Conservation (phyloP, 1,140 invertebrate genomes). For the Tenebrio molitor region DNA sequence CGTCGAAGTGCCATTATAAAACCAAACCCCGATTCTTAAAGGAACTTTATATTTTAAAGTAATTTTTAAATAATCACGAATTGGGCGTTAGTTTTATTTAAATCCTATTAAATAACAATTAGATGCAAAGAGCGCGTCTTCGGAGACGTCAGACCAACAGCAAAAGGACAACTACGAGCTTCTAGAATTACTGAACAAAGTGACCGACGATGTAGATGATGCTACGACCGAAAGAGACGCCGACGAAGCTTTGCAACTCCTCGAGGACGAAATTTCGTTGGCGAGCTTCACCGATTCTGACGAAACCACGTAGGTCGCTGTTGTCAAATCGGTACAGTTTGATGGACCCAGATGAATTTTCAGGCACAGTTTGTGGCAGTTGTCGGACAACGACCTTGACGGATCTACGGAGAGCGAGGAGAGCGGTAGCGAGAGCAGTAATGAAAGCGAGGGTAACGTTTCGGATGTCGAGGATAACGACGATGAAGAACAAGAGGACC, state of each 20-base stretch:
- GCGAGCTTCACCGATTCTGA: not conserved
- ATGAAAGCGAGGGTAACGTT: too few species aligned
- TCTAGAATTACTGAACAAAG: constrained; percentile 16
- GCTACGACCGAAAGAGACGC: not conserved
- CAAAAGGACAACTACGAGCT: constrained; percentile 15
- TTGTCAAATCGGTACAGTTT: not conserved
- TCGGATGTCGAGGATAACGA: too few species aligned
- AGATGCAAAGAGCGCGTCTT: not conserved
- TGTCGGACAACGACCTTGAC: too few species aligned
- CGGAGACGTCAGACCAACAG: not conserved
- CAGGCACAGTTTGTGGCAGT: too few species aligned
- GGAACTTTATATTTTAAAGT: too few species aligned
- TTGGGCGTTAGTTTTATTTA: not conserved
- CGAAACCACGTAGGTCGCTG: not conserved
- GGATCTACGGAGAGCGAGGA: too few species aligned
- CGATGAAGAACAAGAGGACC: not conserved
- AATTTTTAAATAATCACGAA: not conserved
- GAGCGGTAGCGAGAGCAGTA: too few species aligned
- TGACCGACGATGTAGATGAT: not conserved
- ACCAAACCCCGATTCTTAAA: too few species aligned
- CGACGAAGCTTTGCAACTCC: not conserved
- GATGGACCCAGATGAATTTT: too few species aligned
- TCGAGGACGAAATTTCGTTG: constrained; percentile 6
- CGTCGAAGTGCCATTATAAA: too few species aligned
- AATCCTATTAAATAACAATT: too few species aligned